Percentiles rank a stretch among this genome's conserved stretches.
Conservation (phyloP, 2,113 vertebrate species). For the Oncorhynchus gorbuscha region DNA sequence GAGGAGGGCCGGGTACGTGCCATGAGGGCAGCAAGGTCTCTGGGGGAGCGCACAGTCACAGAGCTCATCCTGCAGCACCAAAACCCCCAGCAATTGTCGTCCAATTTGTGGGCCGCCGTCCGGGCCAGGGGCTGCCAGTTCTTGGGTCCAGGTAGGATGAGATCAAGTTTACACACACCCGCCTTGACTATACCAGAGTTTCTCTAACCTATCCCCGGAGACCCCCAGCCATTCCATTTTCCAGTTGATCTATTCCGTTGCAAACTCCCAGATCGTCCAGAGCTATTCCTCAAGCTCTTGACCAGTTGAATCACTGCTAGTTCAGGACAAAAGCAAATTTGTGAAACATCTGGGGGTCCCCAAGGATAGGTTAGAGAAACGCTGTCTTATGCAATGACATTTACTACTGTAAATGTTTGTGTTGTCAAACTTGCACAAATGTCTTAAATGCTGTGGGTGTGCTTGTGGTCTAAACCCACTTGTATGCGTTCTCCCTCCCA, state of each 20-base stretch:
- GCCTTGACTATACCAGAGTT: neutral
- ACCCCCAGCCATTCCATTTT: too few relatives aligned
- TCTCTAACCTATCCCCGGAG: too few relatives aligned
- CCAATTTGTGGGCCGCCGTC: slow-evolving; percentile 97
- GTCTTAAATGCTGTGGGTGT: neutral
- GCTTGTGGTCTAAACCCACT: neutral
- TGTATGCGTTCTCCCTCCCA: slow-evolving; percentile 45
- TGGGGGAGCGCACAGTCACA: slow-evolving; percentile 95
- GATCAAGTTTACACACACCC: neutral
- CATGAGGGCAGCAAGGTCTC: slow-evolving; percentile 93
- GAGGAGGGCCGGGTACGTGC: slow-evolving; percentile 95
- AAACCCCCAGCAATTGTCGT: slow-evolving; percentile 97
- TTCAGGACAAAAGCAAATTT: too few relatives aligned
- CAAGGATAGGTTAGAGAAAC: too few relatives aligned
- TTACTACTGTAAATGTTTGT: too few relatives aligned
- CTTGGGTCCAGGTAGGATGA: slow-evolving; percentile 90
- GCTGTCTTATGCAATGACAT: too few relatives aligned
- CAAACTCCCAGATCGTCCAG: too few relatives aligned
- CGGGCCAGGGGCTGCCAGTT: slow-evolving; percentile 96
- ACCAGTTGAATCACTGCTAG: too few relatives aligned
- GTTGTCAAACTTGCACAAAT: neutral
- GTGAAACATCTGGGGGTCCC: too few relatives aligned
- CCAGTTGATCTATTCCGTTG: too few relatives aligned
- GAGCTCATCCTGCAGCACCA: slow-evolving; percentile 98
- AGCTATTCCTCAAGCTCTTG: too few relatives aligned